Conservation (phyloP, 1,140 invertebrate species). For the Drosophila ogumai region DNA sequence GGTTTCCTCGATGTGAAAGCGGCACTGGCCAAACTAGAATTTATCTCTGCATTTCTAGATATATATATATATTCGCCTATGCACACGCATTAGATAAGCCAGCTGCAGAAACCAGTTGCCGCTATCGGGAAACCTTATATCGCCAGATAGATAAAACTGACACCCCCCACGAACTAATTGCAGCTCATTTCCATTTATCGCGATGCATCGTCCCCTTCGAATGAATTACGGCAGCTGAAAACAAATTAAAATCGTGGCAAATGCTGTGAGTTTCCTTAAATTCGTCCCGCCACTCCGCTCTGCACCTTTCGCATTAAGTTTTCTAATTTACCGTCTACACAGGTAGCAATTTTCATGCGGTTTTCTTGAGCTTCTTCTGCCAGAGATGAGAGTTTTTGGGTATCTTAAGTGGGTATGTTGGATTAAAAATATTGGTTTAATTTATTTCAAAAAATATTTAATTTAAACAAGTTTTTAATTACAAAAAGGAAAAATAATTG, state of each 20-base stretch:
- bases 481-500: no score
- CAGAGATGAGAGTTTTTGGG: slow-evolving; percentile 1
- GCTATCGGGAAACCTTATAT: slow-evolving; percentile 24
- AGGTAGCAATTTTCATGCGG: slow-evolving; percentile 48
- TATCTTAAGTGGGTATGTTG: background rate
- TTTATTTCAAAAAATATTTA: background rate
- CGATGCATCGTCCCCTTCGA: slow-evolving; percentile 53
- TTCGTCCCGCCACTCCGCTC: background rate
- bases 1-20: slow-evolving; percentile 50
- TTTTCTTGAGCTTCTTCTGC: background rate
- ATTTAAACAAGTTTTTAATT: no score
- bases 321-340: slow-evolving; percentile 61
- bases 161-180: slow-evolving; percentile 80
- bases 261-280: slow-evolving; percentile 40
- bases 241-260: slow-evolving; percentile 80
- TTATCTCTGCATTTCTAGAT: slow-evolving; percentile 18
- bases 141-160: slow-evolving; percentile 31
- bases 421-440: no score
- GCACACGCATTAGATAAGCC: slow-evolving; percentile 50
- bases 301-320: slow-evolving; percentile 56
- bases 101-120: slow-evolving; percentile 44
- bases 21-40: slow-evolving; percentile 49
- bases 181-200: slow-evolving; percentile 74
- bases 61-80: slow-evolving; percentile 4
- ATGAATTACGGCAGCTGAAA: slow-evolving; percentile 68